A percentile compares a stretch with the other conserved stretches of the same genome.
These are phyloP conservation scores for Gallinago undulata DNA, from an alignment of 2,113 vertebrate species.

Conservation along the genomic window DNA sequence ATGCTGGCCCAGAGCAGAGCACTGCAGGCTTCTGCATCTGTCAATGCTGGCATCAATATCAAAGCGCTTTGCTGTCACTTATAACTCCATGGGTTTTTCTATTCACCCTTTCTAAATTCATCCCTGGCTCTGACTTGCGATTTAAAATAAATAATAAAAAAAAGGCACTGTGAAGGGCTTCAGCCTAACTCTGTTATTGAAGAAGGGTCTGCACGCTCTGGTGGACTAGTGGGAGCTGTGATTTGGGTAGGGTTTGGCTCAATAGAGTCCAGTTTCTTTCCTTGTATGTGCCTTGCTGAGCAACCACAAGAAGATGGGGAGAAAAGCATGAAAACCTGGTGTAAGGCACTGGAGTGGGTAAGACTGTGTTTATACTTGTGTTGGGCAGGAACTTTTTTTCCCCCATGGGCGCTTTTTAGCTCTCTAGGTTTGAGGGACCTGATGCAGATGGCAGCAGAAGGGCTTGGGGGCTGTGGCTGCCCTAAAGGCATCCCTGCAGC, in stretches of 20 bases:
- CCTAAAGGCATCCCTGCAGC: not conserved
- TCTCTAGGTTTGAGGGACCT: not conserved
- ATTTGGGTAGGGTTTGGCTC: not conserved
- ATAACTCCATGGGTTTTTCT: not conserved
- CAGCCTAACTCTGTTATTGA: not conserved
- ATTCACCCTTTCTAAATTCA: not conserved
- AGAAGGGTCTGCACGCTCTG: not conserved
- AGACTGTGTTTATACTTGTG: fast-evolving
- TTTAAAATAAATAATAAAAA: not conserved
- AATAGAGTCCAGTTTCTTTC: not conserved
- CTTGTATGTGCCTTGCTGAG: not conserved
- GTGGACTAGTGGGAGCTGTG: not conserved
- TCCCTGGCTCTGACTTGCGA: not conserved
- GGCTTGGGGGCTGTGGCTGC: not conserved
- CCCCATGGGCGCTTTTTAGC: fast-evolving
- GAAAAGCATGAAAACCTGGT: not conserved
- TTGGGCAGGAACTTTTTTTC: not conserved
- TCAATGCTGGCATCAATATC: conserved; percentile 19
- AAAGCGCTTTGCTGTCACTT: conserved; percentile 10
- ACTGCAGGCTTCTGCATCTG: conserved; percentile 26
- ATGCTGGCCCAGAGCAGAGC: not conserved
- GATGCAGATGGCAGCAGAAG: not conserved
- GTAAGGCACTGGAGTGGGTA: not conserved
- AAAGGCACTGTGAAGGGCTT: not conserved
- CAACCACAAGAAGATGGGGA: not conserved